A percentile compares a stretch with the other conserved stretches of the same genome.
phyloP scores from a whole-genome alignment of 2,113 vertebrate genomes.

The Ptyas mucosa region DNA sequence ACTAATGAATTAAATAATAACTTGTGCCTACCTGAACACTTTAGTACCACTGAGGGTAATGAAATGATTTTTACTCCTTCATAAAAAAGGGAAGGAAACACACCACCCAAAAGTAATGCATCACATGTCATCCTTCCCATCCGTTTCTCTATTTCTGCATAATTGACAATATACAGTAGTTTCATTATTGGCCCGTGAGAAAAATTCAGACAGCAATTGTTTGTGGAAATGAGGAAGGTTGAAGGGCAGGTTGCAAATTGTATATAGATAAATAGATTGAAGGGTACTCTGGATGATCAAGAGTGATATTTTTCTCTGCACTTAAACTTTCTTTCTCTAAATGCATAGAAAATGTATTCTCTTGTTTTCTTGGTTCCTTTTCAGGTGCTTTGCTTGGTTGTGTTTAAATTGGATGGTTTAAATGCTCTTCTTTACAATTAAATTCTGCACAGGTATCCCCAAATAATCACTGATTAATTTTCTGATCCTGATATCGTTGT shows the following conservation, averaged over 20 bases:
- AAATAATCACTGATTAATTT: too few species aligned
- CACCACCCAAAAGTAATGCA: slow-evolving; percentile 28
- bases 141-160: not conserved
- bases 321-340: too few species aligned
- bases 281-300: slow-evolving; percentile 8
- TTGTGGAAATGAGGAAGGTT: not conserved
- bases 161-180: slow-evolving; percentile 22
- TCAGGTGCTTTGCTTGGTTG: too few species aligned
- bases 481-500: too few species aligned
- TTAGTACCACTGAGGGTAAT: slow-evolving; percentile 68
- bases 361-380: not conserved
- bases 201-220: not conserved
- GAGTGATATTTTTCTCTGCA: not conserved
- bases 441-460: too few species aligned
- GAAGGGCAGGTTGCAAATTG: not conserved
- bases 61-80: slow-evolving; percentile 64
- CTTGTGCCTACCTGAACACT: slow-evolving; percentile 56
- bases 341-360: too few species aligned
- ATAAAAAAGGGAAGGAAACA: slow-evolving; percentile 50
- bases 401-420: too few species aligned
- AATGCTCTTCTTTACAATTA: too few species aligned
- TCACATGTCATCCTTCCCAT: slow-evolving; percentile 36
- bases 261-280: not conserved
- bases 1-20: slow-evolving; percentile 28
- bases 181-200: slow-evolving; percentile 29